These are phyloP conservation scores for Sycophila texana DNA, from an alignment of 2,888 invertebrate species.

Conservation along the genomic window DNA sequence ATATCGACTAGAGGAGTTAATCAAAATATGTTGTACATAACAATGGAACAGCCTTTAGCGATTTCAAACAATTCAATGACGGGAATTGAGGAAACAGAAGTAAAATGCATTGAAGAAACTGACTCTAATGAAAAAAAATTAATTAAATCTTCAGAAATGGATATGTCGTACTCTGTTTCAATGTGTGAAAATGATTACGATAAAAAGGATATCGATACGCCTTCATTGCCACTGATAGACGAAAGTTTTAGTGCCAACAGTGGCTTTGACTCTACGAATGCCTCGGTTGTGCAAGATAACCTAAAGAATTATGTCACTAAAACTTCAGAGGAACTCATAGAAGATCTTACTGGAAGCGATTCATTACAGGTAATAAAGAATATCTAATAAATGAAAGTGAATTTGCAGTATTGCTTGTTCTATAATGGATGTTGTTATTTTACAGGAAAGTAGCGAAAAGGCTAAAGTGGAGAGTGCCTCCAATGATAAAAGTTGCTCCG, in stretches of 20 bases:
- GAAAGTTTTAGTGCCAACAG: conserved; percentile 67
- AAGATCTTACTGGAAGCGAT: conserved; percentile 43
- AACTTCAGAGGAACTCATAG: conserved; percentile 42
- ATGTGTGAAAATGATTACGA: conserved; percentile 63
- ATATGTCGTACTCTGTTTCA: conserved; percentile 69
- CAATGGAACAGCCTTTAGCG: conserved; percentile 63
- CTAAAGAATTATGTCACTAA: conserved; percentile 33
- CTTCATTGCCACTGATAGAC: conserved; percentile 74
- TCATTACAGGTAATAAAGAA: conserved; percentile 36
- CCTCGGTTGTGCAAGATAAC: conserved; percentile 35
- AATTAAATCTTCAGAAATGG: no score
- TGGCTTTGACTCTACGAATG: conserved; percentile 58
- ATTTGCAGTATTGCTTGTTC: no score
- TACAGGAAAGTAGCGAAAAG: conserved; percentile 33
- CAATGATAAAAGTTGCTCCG: conserved; percentile 11
- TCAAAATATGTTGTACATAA: conserved; percentile 79
- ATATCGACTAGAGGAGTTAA: conserved; percentile 87
- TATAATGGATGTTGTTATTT: not conserved
- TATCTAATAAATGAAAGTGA: not conserved
- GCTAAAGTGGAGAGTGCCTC: not conserved
- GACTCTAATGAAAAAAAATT: conserved; percentile 42
- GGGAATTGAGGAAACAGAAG: conserved; percentile 69
- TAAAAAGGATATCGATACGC: conserved; percentile 65
- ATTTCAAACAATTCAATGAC: conserved; percentile 70
- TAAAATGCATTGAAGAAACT: conserved; percentile 63